A percentile compares a stretch with the other conserved stretches of the same genome.
Conservation (phyloP, 2,797 vertebrate genomes). For the Diglossa cyanea region DNA sequence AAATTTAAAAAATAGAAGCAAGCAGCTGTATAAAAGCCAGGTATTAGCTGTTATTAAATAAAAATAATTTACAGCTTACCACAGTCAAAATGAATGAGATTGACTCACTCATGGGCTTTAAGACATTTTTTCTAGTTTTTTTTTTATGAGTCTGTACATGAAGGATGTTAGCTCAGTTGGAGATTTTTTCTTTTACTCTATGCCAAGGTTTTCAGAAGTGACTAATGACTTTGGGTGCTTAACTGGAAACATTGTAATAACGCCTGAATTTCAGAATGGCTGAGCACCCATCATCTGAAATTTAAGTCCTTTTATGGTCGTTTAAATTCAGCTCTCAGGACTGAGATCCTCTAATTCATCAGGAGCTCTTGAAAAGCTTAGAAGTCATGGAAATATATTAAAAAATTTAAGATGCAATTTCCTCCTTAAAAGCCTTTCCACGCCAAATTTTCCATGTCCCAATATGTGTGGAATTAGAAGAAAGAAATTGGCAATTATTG, state of each 20-base stretch:
- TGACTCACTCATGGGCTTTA: conserved; percentile 17
- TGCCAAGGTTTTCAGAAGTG: conserved; percentile 68
- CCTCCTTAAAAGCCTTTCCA: conserved; percentile 16
- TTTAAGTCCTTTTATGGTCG: conserved; percentile 64
- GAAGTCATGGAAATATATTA: conserved; percentile 31
- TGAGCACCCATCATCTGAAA: conserved; percentile 57
- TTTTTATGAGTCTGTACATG: conserved; percentile 42
- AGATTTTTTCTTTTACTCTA: conserved; percentile 52
- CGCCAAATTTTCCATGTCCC: conserved; percentile 10
- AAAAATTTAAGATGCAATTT: conserved; percentile 49
- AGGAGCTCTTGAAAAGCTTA: conserved; percentile 28
- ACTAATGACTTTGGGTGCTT: conserved; percentile 66
- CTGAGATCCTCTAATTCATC: conserved; percentile 35
- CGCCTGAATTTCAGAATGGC: conserved; percentile 51
- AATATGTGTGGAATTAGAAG: conserved; percentile 1
- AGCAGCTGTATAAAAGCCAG: background rate
- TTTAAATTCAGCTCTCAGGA: conserved; percentile 39
- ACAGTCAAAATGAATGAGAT: conserved; percentile 22
- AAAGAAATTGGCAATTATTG: conserved; percentile 22
- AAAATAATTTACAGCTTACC: conserved; percentile 54
- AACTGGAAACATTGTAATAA: conserved; percentile 63
- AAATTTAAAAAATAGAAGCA: background rate
- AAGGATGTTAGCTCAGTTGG: conserved; percentile 58
- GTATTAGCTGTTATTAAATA: conserved; percentile 58
- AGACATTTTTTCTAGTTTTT: conserved; percentile 47